Conservation (phyloP, 1,140 invertebrate genomes). For the Lepidostoma basale region DNA sequence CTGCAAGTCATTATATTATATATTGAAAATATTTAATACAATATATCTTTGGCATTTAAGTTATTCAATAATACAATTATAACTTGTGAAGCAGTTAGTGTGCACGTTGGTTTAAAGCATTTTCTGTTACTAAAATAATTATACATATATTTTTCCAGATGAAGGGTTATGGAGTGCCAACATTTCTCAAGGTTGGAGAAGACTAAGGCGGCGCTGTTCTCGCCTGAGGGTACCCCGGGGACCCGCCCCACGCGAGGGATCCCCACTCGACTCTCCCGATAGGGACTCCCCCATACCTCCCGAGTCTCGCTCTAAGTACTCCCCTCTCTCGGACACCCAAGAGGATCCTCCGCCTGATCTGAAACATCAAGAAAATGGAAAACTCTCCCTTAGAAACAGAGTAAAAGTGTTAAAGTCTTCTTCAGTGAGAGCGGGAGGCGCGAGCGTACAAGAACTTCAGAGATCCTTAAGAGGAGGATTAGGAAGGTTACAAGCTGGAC, state of each 20-base stretch:
- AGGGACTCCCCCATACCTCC: conserved; percentile 59
- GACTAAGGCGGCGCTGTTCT: conserved; percentile 70
- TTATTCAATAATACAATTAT: too few species aligned
- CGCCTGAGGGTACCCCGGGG: conserved; percentile 59
- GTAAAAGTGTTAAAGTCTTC: conserved; percentile 66
- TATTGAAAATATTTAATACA: too few species aligned
- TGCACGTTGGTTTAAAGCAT: too few species aligned
- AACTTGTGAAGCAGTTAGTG: too few species aligned
- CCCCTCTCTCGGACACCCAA: conserved; percentile 54
- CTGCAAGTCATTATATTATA: too few species aligned
- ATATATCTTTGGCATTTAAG: too few species aligned
- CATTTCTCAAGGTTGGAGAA: conserved; percentile 74
- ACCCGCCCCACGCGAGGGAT: conserved; percentile 57
- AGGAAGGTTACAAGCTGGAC: conserved; percentile 70
- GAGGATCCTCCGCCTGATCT: conserved; percentile 49
- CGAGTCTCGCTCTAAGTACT: conserved; percentile 53
- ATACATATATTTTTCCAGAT: conserved; percentile 70
- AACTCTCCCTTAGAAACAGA: conserved; percentile 58
- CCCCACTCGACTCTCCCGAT: conserved; percentile 57
- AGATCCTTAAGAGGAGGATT: conserved; percentile 68
- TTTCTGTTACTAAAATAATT: too few species aligned
- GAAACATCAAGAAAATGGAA: conserved; percentile 51
- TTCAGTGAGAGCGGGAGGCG: conserved; percentile 66
- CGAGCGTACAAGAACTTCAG: conserved; percentile 55
- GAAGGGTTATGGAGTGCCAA: conserved; percentile 73